Base-by-base conservation (phyloP, 2,797 vertebrate genomes). In the Hipposideros larvatus region DNA sequence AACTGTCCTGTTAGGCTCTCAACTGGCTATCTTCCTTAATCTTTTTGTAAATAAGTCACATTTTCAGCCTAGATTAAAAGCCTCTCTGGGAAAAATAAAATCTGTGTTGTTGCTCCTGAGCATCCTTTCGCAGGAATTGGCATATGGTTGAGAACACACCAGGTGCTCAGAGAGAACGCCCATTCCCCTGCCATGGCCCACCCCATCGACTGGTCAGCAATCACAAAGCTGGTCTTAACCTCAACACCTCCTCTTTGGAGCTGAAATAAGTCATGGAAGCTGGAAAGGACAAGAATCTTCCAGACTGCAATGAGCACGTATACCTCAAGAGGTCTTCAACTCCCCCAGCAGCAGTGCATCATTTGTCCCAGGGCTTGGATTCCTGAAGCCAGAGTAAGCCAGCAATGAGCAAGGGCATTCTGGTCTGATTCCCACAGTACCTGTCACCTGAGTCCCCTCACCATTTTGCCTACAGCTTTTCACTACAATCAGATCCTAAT, bases 11-110 rank as follows among this genome's bases (percentile, higher is more conserved):
- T 80, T 59, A 43, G 86, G 61, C 48, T 88, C 71, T 86, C 65
- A 92, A 84, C 59, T 92, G 34, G 21, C 37, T 82, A 59, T 77
- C 26, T 85, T 96, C 55, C 63, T 73, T 73, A 95, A 87, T 95
- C 28, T 61, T 93, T 95, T 83, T n/a, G 93, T 83, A 93, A 94
- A 86, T 46, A 83, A 94, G 43, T 78, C 63, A 41, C n/a, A 93
- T 73, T 94, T 93, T 24, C 73, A 93, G 75, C 43, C 34, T 71
- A 96, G 22, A 85, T 92, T 90, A 92, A 94, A 80, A 41, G 26
- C 15, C 46, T 85, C 13, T 11, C 1, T 46, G 28, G 26, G 2
- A 18, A 46, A 65, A 66, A 43, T 6, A 14, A 55, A 37, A 61
- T 11, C 34, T 51, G 11, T 18, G 28, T 63, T 57, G 37, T 91